Evolutionary conservation across 2,888 invertebrate genomes (phyloP), one percentile per base, ranked within the genome.

Genomic region (Caenorhabditis angaria): DNA sequence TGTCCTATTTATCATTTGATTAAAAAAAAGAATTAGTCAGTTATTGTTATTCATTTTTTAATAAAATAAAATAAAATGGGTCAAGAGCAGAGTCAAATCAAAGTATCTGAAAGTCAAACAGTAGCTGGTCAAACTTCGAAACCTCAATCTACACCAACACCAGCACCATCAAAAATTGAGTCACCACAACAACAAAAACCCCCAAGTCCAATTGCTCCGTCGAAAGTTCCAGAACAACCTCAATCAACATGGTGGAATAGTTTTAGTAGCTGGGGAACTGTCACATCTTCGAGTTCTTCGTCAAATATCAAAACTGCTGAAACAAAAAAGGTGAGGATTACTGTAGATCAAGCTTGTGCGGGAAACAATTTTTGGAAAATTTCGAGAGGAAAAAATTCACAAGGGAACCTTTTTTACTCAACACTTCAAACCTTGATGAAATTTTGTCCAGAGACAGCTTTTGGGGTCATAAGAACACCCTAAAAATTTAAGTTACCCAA

Each of bases 231-330:
- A 41, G 14, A 41, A 41, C 41, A 41, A 8, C 32, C 32, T 41
- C 41, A 41, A 41, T 41, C 41, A 41, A 12, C 41, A 41, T 41
- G 41, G 41, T 41, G 41, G 41, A 41, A 41, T 14, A 41, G 41
- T 41, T 41, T 41, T 3, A 41, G 41, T 41, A 41, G 41, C 18
- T 41, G 41, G 41, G 41, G 41, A 18, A 18, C 5, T 14, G 14
- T 18, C 10, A 41, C 10, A 18, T 12, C 3, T 12, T 14, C 41
- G 18, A 12, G 14, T 12, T 3, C 8, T 3, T 2, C 41, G 41
- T 12, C 41, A 41, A 41, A 41, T 18, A 18, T 18, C 10, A 41
- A 41, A 41, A 18, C 41, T 18, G 18, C 10, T 14, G 41, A 41
- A 3, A 18, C 18, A 6, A 41, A 41, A 41, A 41, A 3, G 14